Evolutionary conservation across 1,140 invertebrate species (phyloP).

Genomic region (Meloidogyne chitwoodi): DNA sequence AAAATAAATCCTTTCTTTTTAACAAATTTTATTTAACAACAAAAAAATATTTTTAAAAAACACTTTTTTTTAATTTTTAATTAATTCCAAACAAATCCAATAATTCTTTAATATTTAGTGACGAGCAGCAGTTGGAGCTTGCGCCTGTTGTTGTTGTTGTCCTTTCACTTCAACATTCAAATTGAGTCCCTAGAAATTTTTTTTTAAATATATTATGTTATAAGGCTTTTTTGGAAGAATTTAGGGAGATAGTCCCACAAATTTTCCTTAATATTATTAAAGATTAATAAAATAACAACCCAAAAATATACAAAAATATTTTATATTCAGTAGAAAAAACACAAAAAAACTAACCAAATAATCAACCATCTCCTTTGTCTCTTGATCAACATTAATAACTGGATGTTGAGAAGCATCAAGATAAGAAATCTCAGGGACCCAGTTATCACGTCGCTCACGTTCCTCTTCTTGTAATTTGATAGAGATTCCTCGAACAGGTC

Average conservation of each 20-base stretch:
- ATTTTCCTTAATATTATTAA: no score
- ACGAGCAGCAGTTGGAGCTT: not conserved
- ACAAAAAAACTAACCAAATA: slow-evolving; percentile 13
- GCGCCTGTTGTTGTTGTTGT: not conserved
- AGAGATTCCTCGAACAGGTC: slow-evolving; percentile 93
- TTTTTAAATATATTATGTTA: no score
- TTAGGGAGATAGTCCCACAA: no score
- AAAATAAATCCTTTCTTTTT: not conserved
- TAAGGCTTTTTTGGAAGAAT: no score
- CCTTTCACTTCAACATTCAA: slow-evolving; percentile 18
- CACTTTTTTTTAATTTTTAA: not conserved
- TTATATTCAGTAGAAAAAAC: no score
- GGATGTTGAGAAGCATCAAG: slow-evolving; percentile 78
- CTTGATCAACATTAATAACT: slow-evolving; percentile 27
- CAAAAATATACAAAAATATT: not conserved
- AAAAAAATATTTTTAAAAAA: not conserved
- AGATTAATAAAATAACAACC: no score
- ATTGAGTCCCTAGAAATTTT: slow-evolving; percentile 2
- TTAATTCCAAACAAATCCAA: not conserved
- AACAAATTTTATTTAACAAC: not conserved
- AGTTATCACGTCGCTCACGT: slow-evolving; percentile 95
- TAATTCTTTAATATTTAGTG: not conserved
- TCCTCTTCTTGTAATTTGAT: slow-evolving; percentile 99
- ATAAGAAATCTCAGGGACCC: slow-evolving; percentile 75
- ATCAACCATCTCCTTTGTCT: slow-evolving; percentile 35